A percentile compares a stretch with the other conserved stretches of the same genome.
Conservation (phyloP, 64 coral and sea anemone species). For the Porites australiensis region DNA sequence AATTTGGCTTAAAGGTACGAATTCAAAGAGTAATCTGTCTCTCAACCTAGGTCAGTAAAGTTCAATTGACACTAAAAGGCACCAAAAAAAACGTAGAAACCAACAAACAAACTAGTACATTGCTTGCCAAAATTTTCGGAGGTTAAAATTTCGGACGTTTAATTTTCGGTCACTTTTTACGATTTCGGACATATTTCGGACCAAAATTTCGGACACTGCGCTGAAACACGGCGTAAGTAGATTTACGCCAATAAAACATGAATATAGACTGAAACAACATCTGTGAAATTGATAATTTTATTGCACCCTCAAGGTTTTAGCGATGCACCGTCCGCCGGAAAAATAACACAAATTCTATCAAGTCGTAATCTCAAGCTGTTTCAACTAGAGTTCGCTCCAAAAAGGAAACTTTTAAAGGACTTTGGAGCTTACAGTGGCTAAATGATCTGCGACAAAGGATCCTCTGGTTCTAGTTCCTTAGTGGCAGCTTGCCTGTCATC, state of each 20-base stretch:
- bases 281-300: not conserved
- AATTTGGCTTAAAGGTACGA: no score
- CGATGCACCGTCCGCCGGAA: no score
- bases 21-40: no score
- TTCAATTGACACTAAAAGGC: no score
- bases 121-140: no score
- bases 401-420: not conserved
- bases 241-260: constrained; percentile 1
- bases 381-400: not conserved
- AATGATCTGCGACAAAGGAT: not conserved
- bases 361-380: not conserved
- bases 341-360: no score
- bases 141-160: constrained; percentile 1
- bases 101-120: no score
- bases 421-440: not conserved
- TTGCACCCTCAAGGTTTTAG: not conserved
- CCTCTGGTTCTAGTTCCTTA: no score
- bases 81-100: no score
- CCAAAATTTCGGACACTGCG: not conserved
- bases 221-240: not conserved
- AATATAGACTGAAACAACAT: constrained; percentile 1
- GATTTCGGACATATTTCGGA: no score
- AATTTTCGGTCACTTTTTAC: constrained; percentile 5
- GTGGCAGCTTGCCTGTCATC: no score
- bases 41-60: no score